A percentile compares a stretch with the other conserved stretches of the same genome.
Evolutionary conservation across 2,113 vertebrate genomes (phyloP).

Genomic region (Stegastes partitus): DNA sequence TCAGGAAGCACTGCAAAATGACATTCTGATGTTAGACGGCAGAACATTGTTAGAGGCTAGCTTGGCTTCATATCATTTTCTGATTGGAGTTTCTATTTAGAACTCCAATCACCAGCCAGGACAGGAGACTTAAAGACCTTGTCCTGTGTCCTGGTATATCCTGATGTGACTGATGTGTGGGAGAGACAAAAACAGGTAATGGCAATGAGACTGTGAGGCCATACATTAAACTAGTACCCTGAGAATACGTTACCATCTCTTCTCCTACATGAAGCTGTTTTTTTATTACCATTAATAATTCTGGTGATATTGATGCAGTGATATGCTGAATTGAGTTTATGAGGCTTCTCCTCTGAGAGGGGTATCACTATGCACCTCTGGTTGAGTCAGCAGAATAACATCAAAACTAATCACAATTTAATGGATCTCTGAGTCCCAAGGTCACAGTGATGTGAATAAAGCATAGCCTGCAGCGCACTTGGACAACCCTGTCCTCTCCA

Average conservation of each 20-base stretch:
- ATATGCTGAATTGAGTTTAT: constrained; percentile 74
- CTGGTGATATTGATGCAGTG: constrained; percentile 71
- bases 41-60: no score
- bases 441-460: constrained; percentile 61
- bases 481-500: constrained; percentile 23
- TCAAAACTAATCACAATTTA: constrained; percentile 76
- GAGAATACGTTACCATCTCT: constrained; percentile 49
- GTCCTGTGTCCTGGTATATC: background rate
- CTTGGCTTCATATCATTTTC: background rate
- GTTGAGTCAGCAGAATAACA: constrained; percentile 74
- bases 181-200: background rate
- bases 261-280: constrained; percentile 17
- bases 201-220: constrained; percentile 14
- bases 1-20: no score
- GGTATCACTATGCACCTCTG: constrained; percentile 28
- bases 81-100: constrained; percentile 33
- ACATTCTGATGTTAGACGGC: no score
- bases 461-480: constrained; percentile 49
- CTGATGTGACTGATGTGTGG: background rate
- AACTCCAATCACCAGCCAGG: constrained; percentile 28
- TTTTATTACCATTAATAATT: constrained; percentile 68
- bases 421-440: constrained; percentile 66
- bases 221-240: constrained; percentile 16
- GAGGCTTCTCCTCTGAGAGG: constrained; percentile 60
- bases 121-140: background rate